Percentiles rank a stretch among this genome's conserved stretches.
phyloP scores from a whole-genome alignment of 2,113 vertebrate species.

The Notechis scutatus region DNA sequence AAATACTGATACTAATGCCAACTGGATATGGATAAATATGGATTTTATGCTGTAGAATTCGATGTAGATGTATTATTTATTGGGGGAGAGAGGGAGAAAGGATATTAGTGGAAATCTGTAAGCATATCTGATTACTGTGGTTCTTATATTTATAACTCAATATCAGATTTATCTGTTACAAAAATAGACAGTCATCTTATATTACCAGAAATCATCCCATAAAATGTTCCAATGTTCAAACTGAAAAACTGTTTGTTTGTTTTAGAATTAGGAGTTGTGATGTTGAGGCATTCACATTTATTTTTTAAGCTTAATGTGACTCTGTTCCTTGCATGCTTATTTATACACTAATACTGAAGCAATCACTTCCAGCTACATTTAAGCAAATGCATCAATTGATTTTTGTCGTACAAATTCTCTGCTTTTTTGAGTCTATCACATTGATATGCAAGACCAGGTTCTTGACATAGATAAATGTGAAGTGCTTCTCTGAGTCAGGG shows the following conservation, averaged over 20 bases:
- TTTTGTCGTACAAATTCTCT: not conserved
- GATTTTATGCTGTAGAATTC: not conserved
- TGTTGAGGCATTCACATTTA: not conserved
- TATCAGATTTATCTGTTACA: not conserved
- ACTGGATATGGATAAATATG: not conserved
- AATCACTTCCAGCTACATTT: not conserved
- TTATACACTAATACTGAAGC: not conserved
- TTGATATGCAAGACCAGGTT: conserved; percentile 10
- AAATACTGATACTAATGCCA: not conserved
- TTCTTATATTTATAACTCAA: not conserved
- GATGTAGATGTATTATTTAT: not conserved
- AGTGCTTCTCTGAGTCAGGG: not conserved
- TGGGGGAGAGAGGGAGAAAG: not conserved
- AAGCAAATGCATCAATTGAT: not conserved
- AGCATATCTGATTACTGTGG: not conserved
- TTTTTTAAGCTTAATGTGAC: not conserved
- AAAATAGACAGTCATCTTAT: not conserved
- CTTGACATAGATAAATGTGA: conserved; percentile 8
- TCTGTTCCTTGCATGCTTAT: not conserved
- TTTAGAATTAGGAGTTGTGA: not conserved
- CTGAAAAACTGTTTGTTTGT: not conserved
- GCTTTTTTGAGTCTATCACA: not conserved
- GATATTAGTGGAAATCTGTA: not conserved
- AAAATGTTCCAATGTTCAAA: accelerated
- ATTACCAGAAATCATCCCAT: not conserved